Evolutionary conservation across 23 tunicate species (phyloP).

Genomic region (Clavelina lepadiformis): DNA sequence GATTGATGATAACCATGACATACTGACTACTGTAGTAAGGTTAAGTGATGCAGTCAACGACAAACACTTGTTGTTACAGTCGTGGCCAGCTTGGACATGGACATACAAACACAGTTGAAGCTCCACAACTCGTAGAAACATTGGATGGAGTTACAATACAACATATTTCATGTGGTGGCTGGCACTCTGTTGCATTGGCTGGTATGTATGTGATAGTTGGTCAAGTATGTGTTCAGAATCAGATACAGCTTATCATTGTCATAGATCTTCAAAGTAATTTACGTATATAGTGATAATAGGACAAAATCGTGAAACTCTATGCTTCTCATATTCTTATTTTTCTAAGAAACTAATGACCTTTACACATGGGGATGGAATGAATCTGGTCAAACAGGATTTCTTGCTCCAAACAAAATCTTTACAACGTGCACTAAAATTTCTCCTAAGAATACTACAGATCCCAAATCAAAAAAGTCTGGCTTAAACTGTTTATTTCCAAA

Average conservation of each 20-base stretch:
- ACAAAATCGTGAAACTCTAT: too few relatives aligned
- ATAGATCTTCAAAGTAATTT: too few relatives aligned
- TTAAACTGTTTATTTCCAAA: too few relatives aligned
- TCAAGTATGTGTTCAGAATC: too few relatives aligned
- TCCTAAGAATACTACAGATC: not conserved
- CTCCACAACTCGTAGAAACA: conserved; percentile 49
- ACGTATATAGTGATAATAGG: too few relatives aligned
- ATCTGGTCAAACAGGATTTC: conserved; percentile 78
- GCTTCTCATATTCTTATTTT: conserved; percentile 1
- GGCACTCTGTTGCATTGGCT: conserved; percentile 75
- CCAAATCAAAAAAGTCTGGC: too few relatives aligned
- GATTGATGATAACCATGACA: not conserved
- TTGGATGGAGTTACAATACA: conserved; percentile 53
- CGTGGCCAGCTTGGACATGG: conserved; percentile 91
- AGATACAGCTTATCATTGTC: too few relatives aligned
- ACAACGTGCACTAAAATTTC: conserved; percentile 1
- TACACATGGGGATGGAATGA: conserved; percentile 95
- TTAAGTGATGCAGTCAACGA: too few relatives aligned
- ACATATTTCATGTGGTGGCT: conserved; percentile 56
- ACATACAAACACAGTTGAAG: conserved; percentile 5
- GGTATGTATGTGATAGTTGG: conserved; percentile 35
- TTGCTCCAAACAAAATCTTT: conserved; percentile 22
- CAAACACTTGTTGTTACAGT: conserved; percentile 5
- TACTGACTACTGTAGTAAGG: not conserved
- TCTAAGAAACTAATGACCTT: conserved; percentile 58